These are phyloP conservation scores for Crax fasciolata DNA, from an alignment of 2,797 vertebrate genomes.

Conservation along the genomic window DNA sequence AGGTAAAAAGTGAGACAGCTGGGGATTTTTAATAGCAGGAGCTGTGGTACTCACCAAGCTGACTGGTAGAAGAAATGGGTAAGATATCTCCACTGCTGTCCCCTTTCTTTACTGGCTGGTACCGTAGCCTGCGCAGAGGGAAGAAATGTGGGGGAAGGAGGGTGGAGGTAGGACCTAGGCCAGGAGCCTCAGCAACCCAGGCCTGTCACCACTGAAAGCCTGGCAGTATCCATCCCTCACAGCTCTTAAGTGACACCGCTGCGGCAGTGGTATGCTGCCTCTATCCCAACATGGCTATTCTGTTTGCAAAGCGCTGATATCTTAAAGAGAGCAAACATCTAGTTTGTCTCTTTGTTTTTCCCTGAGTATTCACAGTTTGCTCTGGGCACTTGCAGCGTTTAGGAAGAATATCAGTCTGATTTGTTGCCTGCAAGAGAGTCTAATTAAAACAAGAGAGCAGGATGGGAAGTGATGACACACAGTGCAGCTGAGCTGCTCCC, in stretches of 20 bases:
- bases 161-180: background rate
- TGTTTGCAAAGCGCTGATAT: background rate
- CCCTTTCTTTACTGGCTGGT: background rate
- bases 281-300: background rate
- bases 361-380: constrained; percentile 77
- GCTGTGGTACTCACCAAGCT: background rate
- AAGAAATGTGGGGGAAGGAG: background rate
- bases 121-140: background rate
- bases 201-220: background rate
- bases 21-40: background rate
- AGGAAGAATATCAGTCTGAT: constrained; percentile 78
- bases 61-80: background rate
- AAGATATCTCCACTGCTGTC: background rate
- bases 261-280: background rate
- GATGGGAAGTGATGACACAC: constrained; percentile 78
- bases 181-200: background rate
- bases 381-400: constrained; percentile 80
- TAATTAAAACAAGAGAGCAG: constrained; percentile 83
- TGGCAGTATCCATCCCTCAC: background rate
- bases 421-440: constrained; percentile 83
- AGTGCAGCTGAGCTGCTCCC: constrained; percentile 79
- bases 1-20: background rate
- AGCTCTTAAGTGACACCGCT: background rate
- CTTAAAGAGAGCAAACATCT: constrained; percentile 67
- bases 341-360: constrained; percentile 73